Conservation (phyloP, 2,888 invertebrate genomes). For the Morpho deidamia region DNA sequence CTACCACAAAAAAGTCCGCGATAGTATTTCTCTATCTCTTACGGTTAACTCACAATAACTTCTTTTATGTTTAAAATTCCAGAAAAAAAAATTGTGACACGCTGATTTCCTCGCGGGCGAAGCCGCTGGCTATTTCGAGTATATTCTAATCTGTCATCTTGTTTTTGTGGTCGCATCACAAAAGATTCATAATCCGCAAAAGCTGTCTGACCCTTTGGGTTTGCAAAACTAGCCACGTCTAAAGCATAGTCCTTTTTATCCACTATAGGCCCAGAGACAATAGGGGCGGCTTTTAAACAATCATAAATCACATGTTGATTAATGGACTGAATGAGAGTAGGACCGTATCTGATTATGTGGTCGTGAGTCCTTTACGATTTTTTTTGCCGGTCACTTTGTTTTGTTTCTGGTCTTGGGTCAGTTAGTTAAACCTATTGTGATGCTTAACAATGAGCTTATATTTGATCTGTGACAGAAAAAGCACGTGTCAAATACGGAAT, state of each 20-base stretch:
- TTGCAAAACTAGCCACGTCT: slow-evolving; percentile 29
- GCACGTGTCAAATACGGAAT: background rate
- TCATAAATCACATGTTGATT: slow-evolving; percentile 9
- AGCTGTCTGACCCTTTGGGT: slow-evolving; percentile 21
- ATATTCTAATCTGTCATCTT: slow-evolving; percentile 9
- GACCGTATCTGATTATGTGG: slow-evolving; percentile 22
- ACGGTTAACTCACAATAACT: too few species aligned
- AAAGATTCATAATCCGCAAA: slow-evolving; percentile 15
- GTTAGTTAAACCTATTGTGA: slow-evolving; percentile 4
- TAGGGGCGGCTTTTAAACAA: slow-evolving; percentile 12
- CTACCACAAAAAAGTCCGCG: too few species aligned
- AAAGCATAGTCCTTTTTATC: slow-evolving; percentile 27
- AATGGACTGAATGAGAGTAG: slow-evolving; percentile 15
- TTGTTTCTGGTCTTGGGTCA: slow-evolving; percentile 4
- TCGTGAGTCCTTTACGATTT: slow-evolving; percentile 15
- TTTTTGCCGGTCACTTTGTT: slow-evolving; percentile 16
- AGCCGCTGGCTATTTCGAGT: too few species aligned
- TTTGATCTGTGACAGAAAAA: background rate
- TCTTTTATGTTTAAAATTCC: too few species aligned
- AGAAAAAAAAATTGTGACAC: too few species aligned
- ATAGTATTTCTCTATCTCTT: too few species aligned
- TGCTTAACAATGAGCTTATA: background rate
- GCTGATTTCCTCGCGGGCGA: too few species aligned
- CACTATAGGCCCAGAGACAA: slow-evolving; percentile 13
- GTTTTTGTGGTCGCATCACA: slow-evolving; percentile 21